Evolutionary conservation across 2,888 invertebrate species (phyloP).

Genomic region (Microctonus hyperodae): DNA sequence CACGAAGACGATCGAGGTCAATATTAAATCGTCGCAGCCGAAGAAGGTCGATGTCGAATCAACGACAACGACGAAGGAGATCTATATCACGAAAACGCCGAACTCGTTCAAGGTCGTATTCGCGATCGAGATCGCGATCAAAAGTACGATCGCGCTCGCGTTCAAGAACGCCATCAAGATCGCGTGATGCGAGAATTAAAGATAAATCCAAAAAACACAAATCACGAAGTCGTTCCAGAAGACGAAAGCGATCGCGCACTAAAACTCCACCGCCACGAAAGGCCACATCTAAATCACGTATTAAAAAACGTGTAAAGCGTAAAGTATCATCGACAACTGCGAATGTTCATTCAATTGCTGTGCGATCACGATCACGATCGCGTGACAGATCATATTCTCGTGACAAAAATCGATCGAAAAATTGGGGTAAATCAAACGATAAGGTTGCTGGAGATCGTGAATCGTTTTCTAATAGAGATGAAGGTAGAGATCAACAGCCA

Average conservation of each 20-base stretch:
- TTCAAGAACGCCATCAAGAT: slow-evolving; percentile 34
- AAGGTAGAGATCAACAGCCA: slow-evolving; percentile 37
- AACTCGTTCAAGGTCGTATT: slow-evolving; percentile 48
- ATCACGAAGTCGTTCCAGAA: slow-evolving; percentile 58
- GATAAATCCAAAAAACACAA: slow-evolving; percentile 57
- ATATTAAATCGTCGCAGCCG: slow-evolving; percentile 20
- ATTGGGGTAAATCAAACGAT: slow-evolving; percentile 55
- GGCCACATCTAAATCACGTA: slow-evolving; percentile 53
- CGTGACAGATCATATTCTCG: slow-evolving; percentile 46
- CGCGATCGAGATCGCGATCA: slow-evolving; percentile 21
- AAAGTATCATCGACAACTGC: slow-evolving; percentile 45
- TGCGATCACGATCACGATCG: slow-evolving; percentile 46
- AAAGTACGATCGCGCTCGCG: slow-evolving; percentile 33
- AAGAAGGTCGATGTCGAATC: slow-evolving; percentile 21
- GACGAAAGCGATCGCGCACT: slow-evolving; percentile 53
- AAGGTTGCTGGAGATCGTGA: slow-evolving; percentile 45
- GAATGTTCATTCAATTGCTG: slow-evolving; percentile 41
- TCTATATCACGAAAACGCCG: slow-evolving; percentile 45
- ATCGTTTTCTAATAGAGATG: not conserved
- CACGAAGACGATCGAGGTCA: slow-evolving; percentile 45
- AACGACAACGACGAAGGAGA: slow-evolving; percentile 28
- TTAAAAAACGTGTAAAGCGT: slow-evolving; percentile 59
- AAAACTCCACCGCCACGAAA: slow-evolving; percentile 49
- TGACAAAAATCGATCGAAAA: slow-evolving; percentile 49
- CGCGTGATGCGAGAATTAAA: slow-evolving; percentile 46